Evolutionary conservation across 2,888 invertebrate genomes (phyloP), one percentile per base, ranked within the genome.

Genomic region (Pycnomerus fuliginosus): DNA sequence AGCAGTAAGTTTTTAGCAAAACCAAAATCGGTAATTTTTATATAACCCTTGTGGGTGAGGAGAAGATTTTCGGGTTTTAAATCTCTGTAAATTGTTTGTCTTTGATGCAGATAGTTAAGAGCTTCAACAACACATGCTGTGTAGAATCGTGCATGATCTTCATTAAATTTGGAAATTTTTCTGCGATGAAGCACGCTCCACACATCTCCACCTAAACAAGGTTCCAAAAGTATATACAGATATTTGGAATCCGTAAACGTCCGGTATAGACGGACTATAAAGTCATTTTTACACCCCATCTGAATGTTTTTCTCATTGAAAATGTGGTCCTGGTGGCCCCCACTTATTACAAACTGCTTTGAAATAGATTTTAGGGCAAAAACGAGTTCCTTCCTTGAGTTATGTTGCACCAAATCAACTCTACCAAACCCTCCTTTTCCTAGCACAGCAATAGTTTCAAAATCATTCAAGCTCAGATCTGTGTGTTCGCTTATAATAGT

Each of bases 51-150:
- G 25, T 77, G 75, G 58, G 90, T 90, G 1, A 95, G 74, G 79
- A 95, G 85, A 35, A 95, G 76, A 69, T 95, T 95, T 73, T 95
- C 95, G 0, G 95, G 95, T 64, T 95, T 96, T 31, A 95, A 79
- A 71, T 95, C 95, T 50, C 95, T 77, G 56, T 80, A 80, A 44
- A 95, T 85, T 51, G 94, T 88, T 54, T 87, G 84, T 58, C 85
- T 80, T 3, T 83, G 78, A 68, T 95, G 95, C 4, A 95, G 76
- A 69, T 90, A 94, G 55, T 86, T 85, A 57, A 95, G 84, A 1
- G 93, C 95, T 69, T 94, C 91, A 8, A 94, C 79, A 1, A 94
- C 93, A 69, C 94, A 94, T 1, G 85, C 93, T 8, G 87, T 82
- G 79, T 92, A 90, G 70, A 94, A 95, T 41, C 87, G 81, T 0